These are phyloP conservation scores for Crax fasciolata DNA, from an alignment of 2,797 vertebrate genomes.

Conservation along the genomic window DNA sequence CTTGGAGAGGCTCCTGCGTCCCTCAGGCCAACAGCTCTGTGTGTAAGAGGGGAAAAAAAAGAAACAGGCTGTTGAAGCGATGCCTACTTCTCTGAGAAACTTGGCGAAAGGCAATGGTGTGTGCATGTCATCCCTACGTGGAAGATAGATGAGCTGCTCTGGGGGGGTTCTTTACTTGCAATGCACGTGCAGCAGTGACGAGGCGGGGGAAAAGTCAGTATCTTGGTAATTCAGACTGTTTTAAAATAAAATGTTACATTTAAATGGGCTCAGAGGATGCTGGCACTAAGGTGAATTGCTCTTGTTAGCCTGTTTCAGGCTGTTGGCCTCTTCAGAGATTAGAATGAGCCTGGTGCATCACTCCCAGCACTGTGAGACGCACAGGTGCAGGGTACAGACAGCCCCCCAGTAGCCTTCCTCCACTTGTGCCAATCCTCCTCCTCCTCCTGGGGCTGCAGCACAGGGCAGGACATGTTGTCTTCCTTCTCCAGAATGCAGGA, in stretches of 20 bases:
- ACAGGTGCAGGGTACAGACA: not conserved
- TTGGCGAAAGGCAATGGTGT: constrained; percentile 17
- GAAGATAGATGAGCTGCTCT: not conserved
- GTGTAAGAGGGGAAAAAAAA: not conserved
- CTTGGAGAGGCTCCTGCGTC: constrained; percentile 46
- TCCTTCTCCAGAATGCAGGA: not conserved
- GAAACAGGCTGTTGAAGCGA: not conserved
- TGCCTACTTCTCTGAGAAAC: constrained; percentile 46
- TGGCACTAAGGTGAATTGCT: constrained; percentile 24
- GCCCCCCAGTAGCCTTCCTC: not conserved
- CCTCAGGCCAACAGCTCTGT: constrained; percentile 31
- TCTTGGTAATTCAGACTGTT: not conserved
- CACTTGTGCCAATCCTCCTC: not conserved
- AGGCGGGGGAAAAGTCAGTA: not conserved
- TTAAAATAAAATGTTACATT: not conserved
- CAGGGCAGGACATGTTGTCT: not conserved
- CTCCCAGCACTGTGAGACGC: not conserved
- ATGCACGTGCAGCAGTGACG: rapidly evolving
- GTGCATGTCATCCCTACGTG: not conserved
- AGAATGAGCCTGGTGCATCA: not conserved
- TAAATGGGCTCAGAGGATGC: not conserved
- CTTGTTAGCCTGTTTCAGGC: not conserved
- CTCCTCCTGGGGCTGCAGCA: not conserved
- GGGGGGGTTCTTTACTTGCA: not conserved
- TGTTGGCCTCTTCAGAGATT: not conserved